phyloP scores from a whole-genome alignment of 1,140 invertebrate genomes.

The Calephelis virginiensis region DNA sequence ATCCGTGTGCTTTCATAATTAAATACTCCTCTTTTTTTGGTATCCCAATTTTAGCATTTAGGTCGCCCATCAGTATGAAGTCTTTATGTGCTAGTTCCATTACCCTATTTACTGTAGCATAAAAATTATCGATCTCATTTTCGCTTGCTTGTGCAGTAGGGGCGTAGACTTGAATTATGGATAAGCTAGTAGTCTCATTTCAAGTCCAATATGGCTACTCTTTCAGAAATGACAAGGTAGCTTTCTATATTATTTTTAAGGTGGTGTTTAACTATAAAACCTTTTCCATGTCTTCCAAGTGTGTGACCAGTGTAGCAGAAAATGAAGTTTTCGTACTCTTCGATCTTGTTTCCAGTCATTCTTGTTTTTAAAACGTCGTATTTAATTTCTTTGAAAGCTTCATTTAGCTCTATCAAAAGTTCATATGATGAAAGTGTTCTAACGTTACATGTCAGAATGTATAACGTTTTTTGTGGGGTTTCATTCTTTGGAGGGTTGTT shows the following conservation, averaged over 20 bases:
- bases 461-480: conserved; percentile 19
- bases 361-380: conserved; percentile 34
- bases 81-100: conserved; percentile 26
- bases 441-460: conserved; percentile 30
- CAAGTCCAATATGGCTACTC: conserved; percentile 24
- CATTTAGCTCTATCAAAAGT: conserved; percentile 24
- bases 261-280: conserved; percentile 30
- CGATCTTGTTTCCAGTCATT: conserved; percentile 23
- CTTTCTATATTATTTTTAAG: conserved; percentile 33
- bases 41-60: conserved; percentile 33
- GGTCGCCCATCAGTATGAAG: conserved; percentile 29
- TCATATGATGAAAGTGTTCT: conserved; percentile 27
- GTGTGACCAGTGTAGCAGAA: conserved; percentile 30
- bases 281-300: conserved; percentile 25
- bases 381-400: conserved; percentile 30
- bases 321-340: conserved; percentile 30
- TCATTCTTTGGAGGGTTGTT: conserved; percentile 26
- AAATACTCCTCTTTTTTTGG: conserved; percentile 9
- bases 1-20: conserved; percentile 31
- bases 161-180: conserved; percentile 31
- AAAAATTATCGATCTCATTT: conserved; percentile 24
- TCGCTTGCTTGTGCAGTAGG: conserved; percentile 25
- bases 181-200: conserved; percentile 20
- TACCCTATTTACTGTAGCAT: conserved; percentile 22
- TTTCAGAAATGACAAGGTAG: conserved; percentile 27